Conservation (phyloP, 2,888 invertebrate species). For the Eupithecia inturbata region DNA sequence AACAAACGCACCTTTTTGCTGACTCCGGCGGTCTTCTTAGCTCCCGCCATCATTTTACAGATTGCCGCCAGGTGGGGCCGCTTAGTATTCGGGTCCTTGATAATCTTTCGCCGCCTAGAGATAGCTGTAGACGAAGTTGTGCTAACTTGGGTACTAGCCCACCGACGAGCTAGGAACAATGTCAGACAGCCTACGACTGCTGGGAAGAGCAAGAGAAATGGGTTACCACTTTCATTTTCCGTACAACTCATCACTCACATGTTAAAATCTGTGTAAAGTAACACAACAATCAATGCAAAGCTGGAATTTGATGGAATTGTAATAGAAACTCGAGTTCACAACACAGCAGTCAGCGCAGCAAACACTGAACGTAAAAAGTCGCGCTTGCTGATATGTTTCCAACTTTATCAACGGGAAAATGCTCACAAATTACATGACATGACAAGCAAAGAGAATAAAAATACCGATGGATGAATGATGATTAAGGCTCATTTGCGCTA, state of each 20-base stretch:
- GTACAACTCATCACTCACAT: conserved; percentile 85
- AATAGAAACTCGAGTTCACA: conserved; percentile 30
- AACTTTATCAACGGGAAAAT: too few relatives aligned
- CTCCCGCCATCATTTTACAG: conserved; percentile 76
- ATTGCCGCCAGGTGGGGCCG: conserved; percentile 74
- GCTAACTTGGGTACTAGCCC: conserved; percentile 78
- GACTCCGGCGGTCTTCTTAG: conserved; percentile 69
- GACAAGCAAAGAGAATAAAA: too few relatives aligned
- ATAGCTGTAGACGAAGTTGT: conserved; percentile 77
- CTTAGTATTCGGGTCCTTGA: conserved; percentile 78
- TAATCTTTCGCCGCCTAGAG: conserved; percentile 80
- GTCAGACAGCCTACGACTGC: conserved; percentile 82
- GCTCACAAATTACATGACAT: too few relatives aligned
- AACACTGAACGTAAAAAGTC: too few relatives aligned
- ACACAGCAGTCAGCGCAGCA: conserved; percentile 22
- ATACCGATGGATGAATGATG: too few relatives aligned
- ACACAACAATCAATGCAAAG: conserved; percentile 61
- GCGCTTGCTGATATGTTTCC: too few relatives aligned
- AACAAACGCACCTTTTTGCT: conserved; percentile 67
- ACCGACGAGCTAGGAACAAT: conserved; percentile 79
- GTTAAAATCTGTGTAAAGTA: conserved; percentile 71
- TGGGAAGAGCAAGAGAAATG: conserved; percentile 84
- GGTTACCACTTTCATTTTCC: conserved; percentile 81
- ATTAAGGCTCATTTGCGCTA: too few relatives aligned
- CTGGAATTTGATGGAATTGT: conserved; percentile 18